phyloP scores from a whole-genome alignment of 1,140 invertebrate species.

The Drosophila jambulina region DNA sequence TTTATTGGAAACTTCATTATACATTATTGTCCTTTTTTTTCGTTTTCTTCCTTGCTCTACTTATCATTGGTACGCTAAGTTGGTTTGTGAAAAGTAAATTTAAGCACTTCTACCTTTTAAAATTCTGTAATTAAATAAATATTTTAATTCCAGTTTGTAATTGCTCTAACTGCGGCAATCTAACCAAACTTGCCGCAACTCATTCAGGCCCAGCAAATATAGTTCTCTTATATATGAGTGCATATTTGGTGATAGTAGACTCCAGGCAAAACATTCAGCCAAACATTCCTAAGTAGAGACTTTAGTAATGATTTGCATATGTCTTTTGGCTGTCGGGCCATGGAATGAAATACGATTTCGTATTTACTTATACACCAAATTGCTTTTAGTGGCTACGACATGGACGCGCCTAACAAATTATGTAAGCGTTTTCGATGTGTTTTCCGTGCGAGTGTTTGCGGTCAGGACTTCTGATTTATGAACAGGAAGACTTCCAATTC shows the following conservation, averaged over 20 bases:
- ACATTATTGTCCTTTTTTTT: too few species aligned
- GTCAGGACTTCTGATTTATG: slow-evolving; percentile 58
- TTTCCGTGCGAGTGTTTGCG: slow-evolving; percentile 1
- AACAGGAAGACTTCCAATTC: slow-evolving; percentile 35
- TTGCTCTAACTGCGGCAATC: neutral
- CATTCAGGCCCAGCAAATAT: neutral
- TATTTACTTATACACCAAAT: slow-evolving; percentile 73
- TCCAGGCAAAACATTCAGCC: slow-evolving; percentile 1
- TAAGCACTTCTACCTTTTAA: neutral
- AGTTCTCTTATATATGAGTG: neutral
- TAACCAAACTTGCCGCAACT: neutral
- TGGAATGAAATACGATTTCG: slow-evolving; percentile 73
- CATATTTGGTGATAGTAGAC: neutral
- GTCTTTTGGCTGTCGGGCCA: slow-evolving; percentile 48
- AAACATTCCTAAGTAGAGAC: slow-evolving; percentile 21
- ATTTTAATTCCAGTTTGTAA: neutral
- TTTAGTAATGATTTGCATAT: slow-evolving; percentile 57
- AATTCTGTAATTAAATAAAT: neutral
- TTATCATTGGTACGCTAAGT: too few species aligned
- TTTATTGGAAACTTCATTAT: too few species aligned
- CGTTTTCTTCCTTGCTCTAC: too few species aligned
- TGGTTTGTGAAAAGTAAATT: neutral
- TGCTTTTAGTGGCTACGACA: slow-evolving; percentile 63
- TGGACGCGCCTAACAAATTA: slow-evolving; percentile 65
- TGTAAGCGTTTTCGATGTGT: slow-evolving; percentile 48